Evolutionary conservation across 2,888 invertebrate genomes (phyloP), one percentile per base, ranked within the genome.

Genomic region (Osmoderma eremita): DNA sequence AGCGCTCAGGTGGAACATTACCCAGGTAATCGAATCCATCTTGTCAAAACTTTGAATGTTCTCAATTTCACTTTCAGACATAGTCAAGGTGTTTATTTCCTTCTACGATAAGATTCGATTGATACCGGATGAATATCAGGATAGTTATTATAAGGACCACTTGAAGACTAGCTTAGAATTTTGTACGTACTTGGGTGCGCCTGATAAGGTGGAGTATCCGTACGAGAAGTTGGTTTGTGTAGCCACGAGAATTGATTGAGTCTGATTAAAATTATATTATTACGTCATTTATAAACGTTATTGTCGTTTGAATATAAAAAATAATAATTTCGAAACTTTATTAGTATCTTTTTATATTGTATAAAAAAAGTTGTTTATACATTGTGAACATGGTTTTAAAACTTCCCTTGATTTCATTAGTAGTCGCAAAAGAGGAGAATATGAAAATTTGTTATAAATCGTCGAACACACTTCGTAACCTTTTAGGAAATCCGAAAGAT

Each of bases 71-170:
- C 6, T 36, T 51, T 36, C 17, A 51, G 51, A 36, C 36, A 36
- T 30, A 17, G 4, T 51, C 3, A 51, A 36, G 12, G 51, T 15
- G 3, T 8, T 30, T 1, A 3, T 51, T 15, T 51, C 17, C 1
- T 51, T 51, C 36, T 51, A 51, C 36, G 15, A 51, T 36, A 18
- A 54, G 17, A 24, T 54, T 0, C 12, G 13, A 12, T 39, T 18
- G 18, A 54, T 54, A 18, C 54, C 54, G 4, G 6, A 17, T 1
- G 30, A 54, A 2, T 54, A 39, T 6, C 54, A 18, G 8, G 39
- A 54, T n/a, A 39, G 13, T 6, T 54, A 54, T 39, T 54, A 30
- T 10, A 38, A 38, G 13, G 54, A 54, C 20, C 54, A 54, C 20
- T 20, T 54, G 20, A 38, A 39, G 18, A 39, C 8, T 30, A 30